Evolutionary conservation across 2,797 vertebrate species (phyloP).

Genomic region (Epinephelus awoara): DNA sequence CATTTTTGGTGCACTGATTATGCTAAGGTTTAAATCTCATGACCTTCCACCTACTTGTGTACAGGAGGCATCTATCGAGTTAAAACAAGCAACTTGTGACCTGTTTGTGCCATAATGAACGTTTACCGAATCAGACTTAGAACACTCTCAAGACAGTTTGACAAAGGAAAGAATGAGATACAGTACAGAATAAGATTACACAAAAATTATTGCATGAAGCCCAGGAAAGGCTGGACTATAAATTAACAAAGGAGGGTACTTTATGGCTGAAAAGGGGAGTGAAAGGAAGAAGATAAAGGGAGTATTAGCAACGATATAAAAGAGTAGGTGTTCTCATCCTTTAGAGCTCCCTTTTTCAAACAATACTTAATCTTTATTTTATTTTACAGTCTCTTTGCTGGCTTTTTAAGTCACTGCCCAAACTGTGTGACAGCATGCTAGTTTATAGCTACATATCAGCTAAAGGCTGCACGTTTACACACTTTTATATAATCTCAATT

Average conservation of each 20-base stretch:
- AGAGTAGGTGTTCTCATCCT: background rate
- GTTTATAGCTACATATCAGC: slow-evolving; percentile 5
- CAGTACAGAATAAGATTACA: background rate
- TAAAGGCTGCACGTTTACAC: slow-evolving; percentile 15
- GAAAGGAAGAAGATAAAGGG: slow-evolving; percentile 9
- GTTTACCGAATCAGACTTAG: background rate
- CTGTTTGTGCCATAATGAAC: background rate
- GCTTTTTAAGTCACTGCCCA: too few species aligned
- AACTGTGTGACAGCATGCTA: background rate
- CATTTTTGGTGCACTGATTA: background rate
- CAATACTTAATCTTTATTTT: background rate
- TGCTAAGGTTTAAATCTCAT: background rate
- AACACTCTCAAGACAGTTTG: background rate
- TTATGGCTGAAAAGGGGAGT: background rate
- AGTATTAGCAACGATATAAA: background rate
- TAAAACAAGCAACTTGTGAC: background rate
- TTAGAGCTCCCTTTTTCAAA: background rate
- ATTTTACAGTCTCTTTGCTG: background rate
- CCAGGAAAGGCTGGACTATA: background rate
- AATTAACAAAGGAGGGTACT: background rate
- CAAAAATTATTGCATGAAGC: background rate
- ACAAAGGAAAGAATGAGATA: background rate
- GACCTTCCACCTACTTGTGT: background rate
- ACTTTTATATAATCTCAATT: slow-evolving; percentile 26
- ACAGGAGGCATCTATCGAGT: background rate